Evolutionary conservation across 2,797 vertebrate species (phyloP), one percentile per base, ranked within the genome.

Genomic region (Leptodactylus fallax): DNA sequence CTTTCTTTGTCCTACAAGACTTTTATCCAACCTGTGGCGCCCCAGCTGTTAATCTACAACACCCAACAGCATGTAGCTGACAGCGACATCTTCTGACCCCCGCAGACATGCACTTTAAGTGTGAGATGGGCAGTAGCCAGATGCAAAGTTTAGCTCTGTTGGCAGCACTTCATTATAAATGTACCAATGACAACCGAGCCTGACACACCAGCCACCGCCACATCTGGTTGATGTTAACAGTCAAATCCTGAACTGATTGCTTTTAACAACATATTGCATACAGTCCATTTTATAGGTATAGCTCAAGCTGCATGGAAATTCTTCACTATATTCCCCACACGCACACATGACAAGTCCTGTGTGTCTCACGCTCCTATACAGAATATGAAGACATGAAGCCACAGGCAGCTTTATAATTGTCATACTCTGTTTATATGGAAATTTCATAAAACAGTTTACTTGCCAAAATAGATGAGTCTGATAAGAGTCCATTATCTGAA

Each of bases 381-480:
- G 55, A 58, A 36, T 45, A 76, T 53, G 49, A 78, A 56, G 49
- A 7, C 45, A 23, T 53, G 36, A 81, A 61, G 19, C 58, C 53
- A 51, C 76, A 17, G n/a, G 55, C 53, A 47, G 67, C 71, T 36
- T 55, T 88, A 72, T 86, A 74, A 86, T 82, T 53, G 53, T 89
- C 85, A 86, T 89, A 89, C 85, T 89, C 85, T 83, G 88, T 89
- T 89, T 89, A 89, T 86, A 83, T 86, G 88, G 84, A 89, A 86
- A 89, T 89, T 82, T 89, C 84, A 89, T 71, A 89, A 89, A 89
- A 89, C 80, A 56, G 88, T 89, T 79, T 86, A 82, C 71, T 86
- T 89, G 79, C 72, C 88, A 89, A 89, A 86, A 89, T 86, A 89
- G 88, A 89, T 86, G 83, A 88, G 88, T 89, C 88, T 89, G 78